These are phyloP conservation scores for Laothoe populi DNA, from an alignment of 2,888 invertebrate species.

Conservation along the genomic window DNA sequence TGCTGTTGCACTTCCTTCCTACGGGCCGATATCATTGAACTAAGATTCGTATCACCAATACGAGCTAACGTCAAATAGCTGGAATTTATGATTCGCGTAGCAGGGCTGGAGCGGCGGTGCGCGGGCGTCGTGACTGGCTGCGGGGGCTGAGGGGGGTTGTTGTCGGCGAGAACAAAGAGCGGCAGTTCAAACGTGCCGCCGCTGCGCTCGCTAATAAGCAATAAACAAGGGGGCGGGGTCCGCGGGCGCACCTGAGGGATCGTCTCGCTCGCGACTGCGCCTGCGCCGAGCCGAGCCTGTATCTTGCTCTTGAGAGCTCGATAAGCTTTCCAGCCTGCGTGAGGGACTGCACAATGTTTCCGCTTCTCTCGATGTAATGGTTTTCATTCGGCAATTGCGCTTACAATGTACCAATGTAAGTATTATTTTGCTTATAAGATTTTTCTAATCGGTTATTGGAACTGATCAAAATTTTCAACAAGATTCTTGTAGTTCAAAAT, in stretches of 20 bases:
- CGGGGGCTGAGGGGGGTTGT: constrained; percentile 38
- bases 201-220: constrained; percentile 81
- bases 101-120: constrained; percentile 63
- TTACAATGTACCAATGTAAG: neutral
- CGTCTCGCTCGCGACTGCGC: constrained; percentile 65
- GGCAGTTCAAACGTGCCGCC: constrained; percentile 81
- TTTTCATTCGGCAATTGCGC: neutral
- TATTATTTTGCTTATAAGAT: neutral
- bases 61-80: constrained; percentile 79
- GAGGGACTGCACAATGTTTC: constrained; percentile 39
- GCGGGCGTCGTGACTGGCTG: constrained; percentile 71
- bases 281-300: constrained; percentile 51
- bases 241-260: constrained; percentile 80
- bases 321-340: constrained; percentile 35
- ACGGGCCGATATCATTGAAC: constrained; percentile 72
- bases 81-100: constrained; percentile 81
- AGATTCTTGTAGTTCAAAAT: no score
- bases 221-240: constrained; percentile 84
- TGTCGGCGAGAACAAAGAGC: constrained; percentile 82
- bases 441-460: no score
- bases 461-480: no score
- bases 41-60: constrained; percentile 78
- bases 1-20: constrained; percentile 70
- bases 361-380: constrained; percentile 28
- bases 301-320: constrained; percentile 28